These are phyloP conservation scores for Sandelia bainsii DNA, from an alignment of 2,797 vertebrate genomes.

Conservation along the genomic window DNA sequence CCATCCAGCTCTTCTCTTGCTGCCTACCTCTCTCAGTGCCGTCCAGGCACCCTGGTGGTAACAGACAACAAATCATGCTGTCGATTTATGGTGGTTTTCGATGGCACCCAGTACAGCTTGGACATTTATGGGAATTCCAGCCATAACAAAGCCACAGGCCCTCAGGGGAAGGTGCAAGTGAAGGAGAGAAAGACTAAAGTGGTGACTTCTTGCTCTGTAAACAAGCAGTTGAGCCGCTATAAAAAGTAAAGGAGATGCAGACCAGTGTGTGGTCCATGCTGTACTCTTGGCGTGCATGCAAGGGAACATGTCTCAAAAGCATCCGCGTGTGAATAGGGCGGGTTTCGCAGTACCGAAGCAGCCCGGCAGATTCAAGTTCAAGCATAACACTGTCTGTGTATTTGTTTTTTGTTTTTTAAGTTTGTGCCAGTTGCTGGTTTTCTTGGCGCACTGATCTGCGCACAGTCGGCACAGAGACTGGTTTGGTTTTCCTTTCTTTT, in stretches of 20 bases:
- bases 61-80: conserved; percentile 43
- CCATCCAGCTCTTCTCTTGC: conserved; percentile 10
- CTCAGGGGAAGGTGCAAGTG: conserved; percentile 46
- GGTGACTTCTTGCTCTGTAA: conserved; percentile 44
- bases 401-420: conserved; percentile 4
- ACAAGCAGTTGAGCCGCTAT: conserved; percentile 16
- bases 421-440: background rate
- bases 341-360: conserved; percentile 47
- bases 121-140: conserved; percentile 77
- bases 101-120: conserved; percentile 37
- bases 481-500: background rate
- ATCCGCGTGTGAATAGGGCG: conserved; percentile 27
- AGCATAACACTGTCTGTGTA: conserved; percentile 18
- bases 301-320: conserved; percentile 29
- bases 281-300: conserved; percentile 31
- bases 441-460: conserved; percentile 3
- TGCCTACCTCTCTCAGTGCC: conserved; percentile 45
- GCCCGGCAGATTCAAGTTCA: conserved; percentile 9
- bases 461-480: conserved; percentile 14
- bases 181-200: conserved; percentile 43
- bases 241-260: conserved; percentile 38
- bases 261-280: conserved; percentile 52
- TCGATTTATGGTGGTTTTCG: conserved; percentile 58
- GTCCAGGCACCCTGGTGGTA: conserved; percentile 42
- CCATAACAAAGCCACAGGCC: conserved; percentile 60